phyloP scores from a whole-genome alignment of 2,113 vertebrate species.

The Hepsetus odoe region DNA sequence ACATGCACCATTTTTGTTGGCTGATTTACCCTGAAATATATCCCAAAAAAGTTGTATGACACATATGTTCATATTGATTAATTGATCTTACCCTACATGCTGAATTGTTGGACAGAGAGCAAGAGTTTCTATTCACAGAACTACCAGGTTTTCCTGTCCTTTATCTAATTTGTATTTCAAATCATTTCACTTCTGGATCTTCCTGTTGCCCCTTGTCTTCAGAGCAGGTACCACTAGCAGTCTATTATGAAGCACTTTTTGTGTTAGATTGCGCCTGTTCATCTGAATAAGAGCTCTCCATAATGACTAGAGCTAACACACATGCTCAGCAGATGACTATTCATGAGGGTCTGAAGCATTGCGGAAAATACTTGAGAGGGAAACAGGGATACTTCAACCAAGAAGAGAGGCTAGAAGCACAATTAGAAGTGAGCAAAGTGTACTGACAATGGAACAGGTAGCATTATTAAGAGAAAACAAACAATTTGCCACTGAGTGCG shows the following conservation, averaged over 20 bases:
- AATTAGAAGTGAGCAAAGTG: neutral
- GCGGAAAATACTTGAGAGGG: neutral
- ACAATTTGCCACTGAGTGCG: neutral
- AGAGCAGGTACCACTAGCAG: neutral
- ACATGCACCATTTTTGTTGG: too few species aligned
- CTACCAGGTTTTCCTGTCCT: neutral
- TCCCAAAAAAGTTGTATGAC: too few species aligned
- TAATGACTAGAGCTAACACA: slow-evolving; percentile 14
- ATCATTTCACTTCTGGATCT: neutral
- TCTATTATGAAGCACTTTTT: neutral
- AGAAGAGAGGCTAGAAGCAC: neutral
- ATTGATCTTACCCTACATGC: neutral
- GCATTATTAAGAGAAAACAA: neutral
- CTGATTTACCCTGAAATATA: too few species aligned
- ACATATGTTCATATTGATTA: too few species aligned
- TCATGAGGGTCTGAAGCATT: neutral
- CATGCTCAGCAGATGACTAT: neutral
- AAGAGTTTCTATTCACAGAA: neutral
- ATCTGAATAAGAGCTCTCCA: neutral
- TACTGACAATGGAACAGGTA: neutral
- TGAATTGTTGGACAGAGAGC: neutral
- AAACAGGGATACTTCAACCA: neutral
- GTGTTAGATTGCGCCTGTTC: neutral
- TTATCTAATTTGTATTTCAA: neutral
- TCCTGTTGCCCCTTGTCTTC: neutral